These are phyloP conservation scores for Crypturellus tataupa DNA, from an alignment of 2,797 vertebrate species.

Conservation along the genomic window DNA sequence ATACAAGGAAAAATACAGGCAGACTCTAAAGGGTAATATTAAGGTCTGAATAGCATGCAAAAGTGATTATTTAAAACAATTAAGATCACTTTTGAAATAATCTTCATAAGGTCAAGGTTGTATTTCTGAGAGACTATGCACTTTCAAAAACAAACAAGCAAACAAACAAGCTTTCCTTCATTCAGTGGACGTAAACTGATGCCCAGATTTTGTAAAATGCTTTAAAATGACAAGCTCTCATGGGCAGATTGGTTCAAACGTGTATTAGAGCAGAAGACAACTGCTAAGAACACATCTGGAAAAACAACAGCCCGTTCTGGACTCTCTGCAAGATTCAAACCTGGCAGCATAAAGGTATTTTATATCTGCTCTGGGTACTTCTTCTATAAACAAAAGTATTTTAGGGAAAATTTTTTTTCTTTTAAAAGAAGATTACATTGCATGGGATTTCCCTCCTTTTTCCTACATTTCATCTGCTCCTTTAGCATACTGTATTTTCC, in stretches of 20 bases:
- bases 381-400: background rate
- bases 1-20: background rate
- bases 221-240: background rate
- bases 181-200: background rate
- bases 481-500: background rate
- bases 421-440: background rate
- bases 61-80: background rate
- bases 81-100: background rate
- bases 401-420: background rate
- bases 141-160: background rate
- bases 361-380: background rate
- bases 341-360: background rate
- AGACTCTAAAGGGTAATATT: background rate
- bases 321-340: background rate
- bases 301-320: background rate
- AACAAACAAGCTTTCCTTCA: background rate
- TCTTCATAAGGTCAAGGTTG: background rate
- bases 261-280: background rate
- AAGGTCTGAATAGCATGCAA: background rate
- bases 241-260: background rate
- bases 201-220: background rate
- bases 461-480: background rate
- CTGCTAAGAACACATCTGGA: background rate
- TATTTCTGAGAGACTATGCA: background rate
- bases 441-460: background rate